phyloP scores from a whole-genome alignment of 2,113 vertebrate genomes.

The Hippocampus mohnikei region DNA sequence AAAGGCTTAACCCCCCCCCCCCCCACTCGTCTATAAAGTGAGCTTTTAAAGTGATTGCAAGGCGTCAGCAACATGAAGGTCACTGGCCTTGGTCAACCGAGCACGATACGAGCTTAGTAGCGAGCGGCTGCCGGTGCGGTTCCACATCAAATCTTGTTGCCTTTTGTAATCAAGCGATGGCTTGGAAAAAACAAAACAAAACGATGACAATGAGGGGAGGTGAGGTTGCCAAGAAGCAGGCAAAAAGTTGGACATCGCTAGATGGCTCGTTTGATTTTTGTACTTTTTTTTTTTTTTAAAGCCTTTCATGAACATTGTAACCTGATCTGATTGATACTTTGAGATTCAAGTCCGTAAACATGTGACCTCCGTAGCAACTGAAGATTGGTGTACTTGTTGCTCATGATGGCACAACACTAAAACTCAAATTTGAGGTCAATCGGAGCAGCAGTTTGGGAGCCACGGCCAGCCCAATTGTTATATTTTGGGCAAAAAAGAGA shows the following conservation, averaged over 20 bases:
- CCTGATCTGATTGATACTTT: no score
- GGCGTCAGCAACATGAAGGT: conserved; percentile 42
- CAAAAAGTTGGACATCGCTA: not conserved
- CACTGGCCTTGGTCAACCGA: conserved; percentile 24
- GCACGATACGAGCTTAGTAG: conserved; percentile 22
- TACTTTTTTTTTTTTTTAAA: not conserved
- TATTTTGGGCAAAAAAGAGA: no score
- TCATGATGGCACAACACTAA: no score
- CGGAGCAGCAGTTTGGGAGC: no score
- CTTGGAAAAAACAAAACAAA: not conserved
- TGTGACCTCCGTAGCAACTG: no score
- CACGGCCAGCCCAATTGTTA: no score
- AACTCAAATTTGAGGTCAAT: no score
- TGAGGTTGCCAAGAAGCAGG: not conserved
- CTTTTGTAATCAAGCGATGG: conserved; percentile 16
- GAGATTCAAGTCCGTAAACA: no score
- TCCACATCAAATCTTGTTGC: conserved; percentile 41
- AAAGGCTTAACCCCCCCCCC: conserved; percentile 16
- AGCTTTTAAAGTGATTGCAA: conserved; percentile 52
- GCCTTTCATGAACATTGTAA: no score
- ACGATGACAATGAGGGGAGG: not conserved
- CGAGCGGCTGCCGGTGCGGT: conserved; percentile 15
- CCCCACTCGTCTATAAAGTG: conserved; percentile 1
- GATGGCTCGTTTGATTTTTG: not conserved
- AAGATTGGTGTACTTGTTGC: no score